Percentiles rank a stretch among this genome's conserved stretches.
These are phyloP conservation scores for Nipponacmea schrenckii DNA, from an alignment of 2,888 invertebrate genomes.

Conservation along the genomic window DNA sequence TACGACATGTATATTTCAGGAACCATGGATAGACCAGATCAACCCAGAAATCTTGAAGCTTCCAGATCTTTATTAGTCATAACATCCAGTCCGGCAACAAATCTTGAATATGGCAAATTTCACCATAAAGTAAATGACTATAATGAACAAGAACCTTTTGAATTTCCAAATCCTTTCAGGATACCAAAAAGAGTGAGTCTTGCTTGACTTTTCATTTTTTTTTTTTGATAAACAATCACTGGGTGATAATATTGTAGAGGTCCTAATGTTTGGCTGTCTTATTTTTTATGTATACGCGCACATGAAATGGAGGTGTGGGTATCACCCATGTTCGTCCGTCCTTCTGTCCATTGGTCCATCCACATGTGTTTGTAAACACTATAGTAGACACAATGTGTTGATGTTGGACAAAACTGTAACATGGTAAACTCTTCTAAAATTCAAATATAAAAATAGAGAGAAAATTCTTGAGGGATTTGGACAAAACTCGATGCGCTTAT, in stretches of 20 bases:
- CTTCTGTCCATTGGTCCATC: too few relatives aligned
- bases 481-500: too few relatives aligned
- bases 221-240: background rate
- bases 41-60: conserved; percentile 58
- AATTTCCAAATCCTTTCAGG: conserved; percentile 75
- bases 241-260: background rate
- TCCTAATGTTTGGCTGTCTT: background rate
- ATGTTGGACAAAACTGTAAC: too few relatives aligned
- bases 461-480: too few relatives aligned
- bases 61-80: conserved; percentile 88
- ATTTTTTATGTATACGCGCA: conserved; percentile 3
- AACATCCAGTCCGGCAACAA: conserved; percentile 83
- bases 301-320: too few relatives aligned
- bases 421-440: too few relatives aligned
- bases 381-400: too few relatives aligned
- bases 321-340: too few relatives aligned
- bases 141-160: conserved; percentile 83
- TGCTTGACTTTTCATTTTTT: background rate
- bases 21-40: conserved; percentile 43
- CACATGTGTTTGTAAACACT: too few relatives aligned
- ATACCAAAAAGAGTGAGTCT: conserved; percentile 26
- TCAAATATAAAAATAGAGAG: too few relatives aligned
- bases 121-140: conserved; percentile 82
- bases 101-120: conserved; percentile 76
- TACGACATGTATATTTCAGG: conserved; percentile 21